Evolutionary conservation across 2,888 invertebrate species (phyloP), one percentile per base, ranked within the genome.

Genomic region (Athrips mouffetella): DNA sequence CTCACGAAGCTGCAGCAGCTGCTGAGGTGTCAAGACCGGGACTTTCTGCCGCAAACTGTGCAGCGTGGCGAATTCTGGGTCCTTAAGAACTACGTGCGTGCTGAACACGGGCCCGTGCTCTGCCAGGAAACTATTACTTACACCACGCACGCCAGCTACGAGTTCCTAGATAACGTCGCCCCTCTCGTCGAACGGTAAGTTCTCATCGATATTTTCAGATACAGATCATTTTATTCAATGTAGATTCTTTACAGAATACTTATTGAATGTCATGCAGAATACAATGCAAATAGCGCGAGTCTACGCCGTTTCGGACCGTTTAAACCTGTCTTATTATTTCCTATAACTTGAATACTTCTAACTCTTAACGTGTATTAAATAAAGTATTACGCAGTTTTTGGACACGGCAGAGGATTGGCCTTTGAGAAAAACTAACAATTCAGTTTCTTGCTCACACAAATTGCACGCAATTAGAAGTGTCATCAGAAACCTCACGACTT

Each of bases 141-240:
- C 71, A 96, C 97, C 27, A 97, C 97, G 10, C 97, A 97, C 78
- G 96, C 95, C 3, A 97, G 97, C 68, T 96, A 92, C 83, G 95
- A 96, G 61, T 97, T 96, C 87, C 91, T 97, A 70, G 95, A 97
- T 80, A 97, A 98, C 81, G 89, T 97, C 64, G 91, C 93, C 74
- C 95, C 96, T 52, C 88, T 98, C 64, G 85, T 96, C 71, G 93
- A 95, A 73, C 91, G 94, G 84, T 91, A 59, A 82, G 87, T 67
- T 45, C n/a, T n/a, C n/a, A n/a, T n/a, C n/a, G n/a, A n/a, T n/a
- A n/a, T n/a, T n/a, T n/a, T n/a, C n/a, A n/a, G n/a, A n/a, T n/a
- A n/a, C n/a, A n/a, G n/a, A n/a, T n/a, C n/a, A n/a, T n/a, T n/a
- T n/a, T n/a, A n/a, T n/a, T n/a, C n/a, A n/a, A n/a, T n/a, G n/a